These are phyloP conservation scores for Tachysurus vachellii DNA, from an alignment of 2,113 vertebrate species.

Conservation along the genomic window DNA sequence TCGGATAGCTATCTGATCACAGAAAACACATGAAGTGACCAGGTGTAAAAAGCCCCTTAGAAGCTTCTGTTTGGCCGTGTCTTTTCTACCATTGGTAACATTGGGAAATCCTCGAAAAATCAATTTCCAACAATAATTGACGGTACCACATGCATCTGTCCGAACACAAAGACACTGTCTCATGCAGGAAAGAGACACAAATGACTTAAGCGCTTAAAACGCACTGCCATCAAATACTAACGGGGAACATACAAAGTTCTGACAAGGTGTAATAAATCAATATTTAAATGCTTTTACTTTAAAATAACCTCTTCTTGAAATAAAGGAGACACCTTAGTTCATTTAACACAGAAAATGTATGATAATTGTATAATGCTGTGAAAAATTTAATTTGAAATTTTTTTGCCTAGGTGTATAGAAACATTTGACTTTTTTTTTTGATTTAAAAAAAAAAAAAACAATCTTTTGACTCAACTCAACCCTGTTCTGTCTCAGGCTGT, in stretches of 20 bases:
- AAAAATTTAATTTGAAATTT: not conserved
- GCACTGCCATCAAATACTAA: not conserved
- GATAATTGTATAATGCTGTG: not conserved
- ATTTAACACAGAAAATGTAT: not conserved
- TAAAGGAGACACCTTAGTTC: not conserved
- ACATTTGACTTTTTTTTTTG: not conserved
- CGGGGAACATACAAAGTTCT: not conserved
- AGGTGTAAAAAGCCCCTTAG: not conserved
- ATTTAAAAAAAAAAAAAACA: not conserved
- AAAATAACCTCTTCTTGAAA: not conserved
- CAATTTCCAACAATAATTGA: not conserved
- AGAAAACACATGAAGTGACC: too few relatives aligned
- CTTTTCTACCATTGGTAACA: not conserved
- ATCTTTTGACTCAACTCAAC: not conserved
- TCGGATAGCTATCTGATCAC: too few relatives aligned
- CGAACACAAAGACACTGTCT: not conserved
- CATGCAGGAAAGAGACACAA: not conserved
- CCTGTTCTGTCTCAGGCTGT: slow-evolving; percentile 76
- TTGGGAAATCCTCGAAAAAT: not conserved
- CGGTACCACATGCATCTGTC: not conserved
- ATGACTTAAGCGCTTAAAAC: not conserved
- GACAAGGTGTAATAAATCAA: not conserved
- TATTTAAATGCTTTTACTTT: not conserved
- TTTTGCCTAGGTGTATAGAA: not conserved
- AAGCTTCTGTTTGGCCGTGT: not conserved